Percentiles rank a stretch among this genome's conserved stretches.
Conservation (phyloP, 2,113 vertebrate species). For the Lipotes vexillifer region DNA sequence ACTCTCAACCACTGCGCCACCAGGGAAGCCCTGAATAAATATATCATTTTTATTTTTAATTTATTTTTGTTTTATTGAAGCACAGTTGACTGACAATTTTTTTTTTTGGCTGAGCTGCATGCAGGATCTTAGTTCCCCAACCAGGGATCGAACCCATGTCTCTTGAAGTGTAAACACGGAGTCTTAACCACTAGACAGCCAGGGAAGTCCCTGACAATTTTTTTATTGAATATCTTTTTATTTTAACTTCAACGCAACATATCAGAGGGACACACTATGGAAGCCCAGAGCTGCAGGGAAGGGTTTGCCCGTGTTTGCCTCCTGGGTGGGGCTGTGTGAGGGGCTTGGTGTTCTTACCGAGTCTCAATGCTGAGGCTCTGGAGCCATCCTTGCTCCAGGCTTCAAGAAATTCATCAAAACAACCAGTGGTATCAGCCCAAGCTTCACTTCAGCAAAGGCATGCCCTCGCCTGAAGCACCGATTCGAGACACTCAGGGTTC, state of each 20-base stretch:
- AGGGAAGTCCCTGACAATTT: too few relatives aligned
- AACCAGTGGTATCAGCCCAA: background rate
- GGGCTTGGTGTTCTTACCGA: accelerated
- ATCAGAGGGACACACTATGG: accelerated
- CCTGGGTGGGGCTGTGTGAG: background rate
- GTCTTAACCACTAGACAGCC: too few relatives aligned
- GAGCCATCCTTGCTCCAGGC: too few relatives aligned
- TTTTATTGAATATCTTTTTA: background rate
- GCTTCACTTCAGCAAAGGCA: background rate
- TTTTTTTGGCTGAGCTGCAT: too few relatives aligned
- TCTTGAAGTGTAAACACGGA: too few relatives aligned
- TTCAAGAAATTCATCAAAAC: background rate
- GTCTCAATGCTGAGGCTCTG: background rate
- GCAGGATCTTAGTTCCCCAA: too few relatives aligned
- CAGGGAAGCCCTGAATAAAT: too few relatives aligned
- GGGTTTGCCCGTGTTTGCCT: accelerated
- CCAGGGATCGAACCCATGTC: too few relatives aligned
- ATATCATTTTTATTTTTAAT: background rate
- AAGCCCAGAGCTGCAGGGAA: background rate
- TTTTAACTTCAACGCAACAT: background rate
- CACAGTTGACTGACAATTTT: background rate
- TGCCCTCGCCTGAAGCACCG: background rate
- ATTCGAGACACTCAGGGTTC: background rate
- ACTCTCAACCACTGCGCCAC: too few relatives aligned
- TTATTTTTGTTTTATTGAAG: background rate